Conservation (phyloP, 2,888 invertebrate species). For the Eledona agricola region DNA sequence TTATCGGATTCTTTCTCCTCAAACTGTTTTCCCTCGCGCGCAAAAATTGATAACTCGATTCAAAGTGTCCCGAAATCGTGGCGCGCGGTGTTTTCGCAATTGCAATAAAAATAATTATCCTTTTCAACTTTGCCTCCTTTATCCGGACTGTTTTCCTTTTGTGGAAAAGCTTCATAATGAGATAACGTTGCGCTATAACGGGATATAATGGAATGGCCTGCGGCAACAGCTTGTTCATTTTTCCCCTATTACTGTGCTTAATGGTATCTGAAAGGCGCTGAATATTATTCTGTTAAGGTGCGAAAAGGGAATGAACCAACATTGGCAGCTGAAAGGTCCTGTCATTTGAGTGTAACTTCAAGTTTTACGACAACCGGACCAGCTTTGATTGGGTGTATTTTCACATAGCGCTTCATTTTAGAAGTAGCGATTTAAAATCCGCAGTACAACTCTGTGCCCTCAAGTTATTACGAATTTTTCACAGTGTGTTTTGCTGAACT, state of each 20-base stretch:
- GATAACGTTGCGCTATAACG: conserved; percentile 28
- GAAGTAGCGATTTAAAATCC: too few relatives aligned
- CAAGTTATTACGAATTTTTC: too few relatives aligned
- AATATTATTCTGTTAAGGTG: conserved; percentile 28
- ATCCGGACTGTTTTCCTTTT: conserved; percentile 27
- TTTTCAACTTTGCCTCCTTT: conserved; percentile 26
- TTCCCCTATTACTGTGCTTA: conserved; percentile 29
- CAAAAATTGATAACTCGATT: conserved; percentile 28
- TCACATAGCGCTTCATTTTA: too few relatives aligned
- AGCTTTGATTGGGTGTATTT: too few relatives aligned
- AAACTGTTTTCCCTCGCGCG: too few relatives aligned
- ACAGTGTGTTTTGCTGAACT: too few relatives aligned
- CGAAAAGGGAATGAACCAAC: conserved; percentile 11
- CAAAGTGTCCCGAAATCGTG: conserved; percentile 8
- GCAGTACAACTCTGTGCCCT: too few relatives aligned
- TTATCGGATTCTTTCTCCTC: conserved; percentile 27
- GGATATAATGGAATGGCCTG: conserved; percentile 28
- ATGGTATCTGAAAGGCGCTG: conserved; percentile 26
- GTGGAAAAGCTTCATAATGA: conserved; percentile 35
- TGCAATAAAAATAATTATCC: conserved; percentile 29
- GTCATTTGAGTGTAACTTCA: too few relatives aligned
- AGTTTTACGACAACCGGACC: too few relatives aligned
- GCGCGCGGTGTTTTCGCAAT: conserved; percentile 19
- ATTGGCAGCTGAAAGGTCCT: too few relatives aligned
- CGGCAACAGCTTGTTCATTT: conserved; percentile 34